Evolutionary conservation across 2,888 invertebrate genomes (phyloP).

Genomic region (Cynaeus angustus): DNA sequence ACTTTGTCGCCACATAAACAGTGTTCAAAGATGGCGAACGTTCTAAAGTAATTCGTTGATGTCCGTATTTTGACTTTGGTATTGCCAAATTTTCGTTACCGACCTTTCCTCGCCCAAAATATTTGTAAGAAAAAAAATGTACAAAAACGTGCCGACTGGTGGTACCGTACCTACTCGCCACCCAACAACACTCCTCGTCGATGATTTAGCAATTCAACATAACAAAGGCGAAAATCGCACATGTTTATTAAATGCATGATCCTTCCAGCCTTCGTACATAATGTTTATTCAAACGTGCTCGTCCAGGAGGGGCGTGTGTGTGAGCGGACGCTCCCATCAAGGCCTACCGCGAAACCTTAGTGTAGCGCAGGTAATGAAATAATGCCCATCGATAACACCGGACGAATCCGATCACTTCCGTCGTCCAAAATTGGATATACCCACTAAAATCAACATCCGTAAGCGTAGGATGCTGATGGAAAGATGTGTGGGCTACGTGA

Average conservation of each 20-base stretch:
- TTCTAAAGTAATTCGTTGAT: no score
- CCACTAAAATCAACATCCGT: not conserved
- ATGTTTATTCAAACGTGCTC: constrained; percentile 42
- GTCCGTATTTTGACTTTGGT: no score
- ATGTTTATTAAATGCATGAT: constrained; percentile 34
- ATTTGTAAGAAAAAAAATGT: not conserved
- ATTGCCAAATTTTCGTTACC: constrained; percentile 17
- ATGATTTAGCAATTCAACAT: constrained; percentile 26
- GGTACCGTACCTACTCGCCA: not conserved
- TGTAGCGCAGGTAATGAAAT: not conserved
- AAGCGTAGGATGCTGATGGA: constrained; percentile 10
- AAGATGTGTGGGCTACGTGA: constrained; percentile 16
- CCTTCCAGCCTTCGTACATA: constrained; percentile 27
- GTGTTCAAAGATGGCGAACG: no score
- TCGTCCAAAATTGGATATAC: constrained; percentile 20
- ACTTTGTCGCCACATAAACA: no score
- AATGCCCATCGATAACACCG: not conserved
- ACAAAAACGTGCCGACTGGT: constrained; percentile 16
- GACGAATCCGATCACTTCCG: constrained; percentile 24
- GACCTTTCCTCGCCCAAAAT: constrained; percentile 30
- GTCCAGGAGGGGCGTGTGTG: constrained; percentile 29
- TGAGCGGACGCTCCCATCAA: constrained; percentile 46
- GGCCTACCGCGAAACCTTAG: constrained; percentile 38
- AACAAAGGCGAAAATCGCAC: constrained; percentile 33
- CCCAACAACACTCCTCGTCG: constrained; percentile 21